Evolutionary conservation across 2,888 invertebrate genomes (phyloP).

Genomic region (Sarcophaga caerulescens): DNA sequence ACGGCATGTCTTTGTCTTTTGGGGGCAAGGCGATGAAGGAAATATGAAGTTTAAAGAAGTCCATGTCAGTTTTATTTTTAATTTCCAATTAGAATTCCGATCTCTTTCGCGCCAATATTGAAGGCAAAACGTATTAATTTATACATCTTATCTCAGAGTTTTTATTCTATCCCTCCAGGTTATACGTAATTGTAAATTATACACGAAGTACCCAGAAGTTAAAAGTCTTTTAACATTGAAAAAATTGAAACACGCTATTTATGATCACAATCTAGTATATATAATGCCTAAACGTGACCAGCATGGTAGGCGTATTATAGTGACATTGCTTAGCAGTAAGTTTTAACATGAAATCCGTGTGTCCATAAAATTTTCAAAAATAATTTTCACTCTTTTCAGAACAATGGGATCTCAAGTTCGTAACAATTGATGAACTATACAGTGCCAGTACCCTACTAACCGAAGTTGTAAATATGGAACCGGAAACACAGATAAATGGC

Average conservation of each 20-base stretch:
- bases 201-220: slow-evolving; percentile 30
- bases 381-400: not conserved
- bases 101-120: too few relatives aligned
- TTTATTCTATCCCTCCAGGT: slow-evolving; percentile 17
- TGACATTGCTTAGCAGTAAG: slow-evolving; percentile 30
- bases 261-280: slow-evolving; percentile 19
- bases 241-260: slow-evolving; percentile 24
- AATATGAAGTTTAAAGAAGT: too few relatives aligned
- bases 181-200: slow-evolving; percentile 7
- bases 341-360: not conserved
- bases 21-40: too few relatives aligned
- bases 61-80: too few relatives aligned
- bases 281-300: slow-evolving; percentile 45
- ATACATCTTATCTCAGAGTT: too few relatives aligned
- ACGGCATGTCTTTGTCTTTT: too few relatives aligned
- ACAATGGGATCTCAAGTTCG: not conserved
- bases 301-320: slow-evolving; percentile 35
- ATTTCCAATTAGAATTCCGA: too few relatives aligned
- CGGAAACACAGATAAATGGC: slow-evolving; percentile 39
- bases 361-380: not conserved
- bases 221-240: not conserved
- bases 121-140: too few relatives aligned
- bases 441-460: not conserved
- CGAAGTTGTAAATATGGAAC: slow-evolving; percentile 8
- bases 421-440: not conserved